Percentiles rank a stretch among this genome's conserved stretches.
Evolutionary conservation across 1,140 invertebrate genomes (phyloP).

Genomic region (fruit fly (Drosophila melanogaster)): DNA sequence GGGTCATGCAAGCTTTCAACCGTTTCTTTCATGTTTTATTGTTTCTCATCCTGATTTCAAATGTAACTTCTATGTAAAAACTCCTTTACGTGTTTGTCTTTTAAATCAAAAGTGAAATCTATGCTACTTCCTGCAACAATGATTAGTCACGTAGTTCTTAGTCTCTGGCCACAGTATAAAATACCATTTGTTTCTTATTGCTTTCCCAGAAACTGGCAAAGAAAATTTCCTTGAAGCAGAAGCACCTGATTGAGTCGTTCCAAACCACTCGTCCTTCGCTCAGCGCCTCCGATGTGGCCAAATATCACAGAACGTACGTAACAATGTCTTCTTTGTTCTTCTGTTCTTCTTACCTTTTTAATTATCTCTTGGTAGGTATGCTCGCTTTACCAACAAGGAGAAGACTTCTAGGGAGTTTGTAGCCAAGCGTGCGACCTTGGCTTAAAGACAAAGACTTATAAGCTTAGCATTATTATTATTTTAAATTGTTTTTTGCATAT

Average conservation of each 20-base stretch:
- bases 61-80: neutral
- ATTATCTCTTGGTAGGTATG: constrained; percentile 52
- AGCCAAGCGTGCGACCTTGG: constrained; percentile 11
- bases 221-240: constrained; percentile 76
- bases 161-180: constrained; percentile 31
- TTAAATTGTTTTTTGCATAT: constrained; percentile 20
- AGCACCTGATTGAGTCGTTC: constrained; percentile 79
- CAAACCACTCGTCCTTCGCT: constrained; percentile 8
- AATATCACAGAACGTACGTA: constrained; percentile 80
- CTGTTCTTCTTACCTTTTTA: neutral
- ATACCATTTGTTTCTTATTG: constrained; percentile 42
- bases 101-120: neutral
- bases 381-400: constrained; percentile 76
- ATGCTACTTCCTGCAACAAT: neutral
- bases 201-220: constrained; percentile 75
- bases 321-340: neutral
- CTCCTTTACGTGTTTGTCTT: neutral
- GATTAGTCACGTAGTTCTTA: neutral
- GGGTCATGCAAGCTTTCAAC: neutral
- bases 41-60: neutral
- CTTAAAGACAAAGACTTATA: constrained; percentile 41
- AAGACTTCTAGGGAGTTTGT: constrained; percentile 48
- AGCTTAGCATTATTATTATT: constrained; percentile 33
- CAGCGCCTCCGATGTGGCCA: constrained; percentile 20
- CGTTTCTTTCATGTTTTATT: neutral